A percentile compares a stretch with the other conserved stretches of the same genome.
Evolutionary conservation across 2,888 invertebrate genomes (phyloP).

Genomic region (Neoscelio sp.): DNA sequence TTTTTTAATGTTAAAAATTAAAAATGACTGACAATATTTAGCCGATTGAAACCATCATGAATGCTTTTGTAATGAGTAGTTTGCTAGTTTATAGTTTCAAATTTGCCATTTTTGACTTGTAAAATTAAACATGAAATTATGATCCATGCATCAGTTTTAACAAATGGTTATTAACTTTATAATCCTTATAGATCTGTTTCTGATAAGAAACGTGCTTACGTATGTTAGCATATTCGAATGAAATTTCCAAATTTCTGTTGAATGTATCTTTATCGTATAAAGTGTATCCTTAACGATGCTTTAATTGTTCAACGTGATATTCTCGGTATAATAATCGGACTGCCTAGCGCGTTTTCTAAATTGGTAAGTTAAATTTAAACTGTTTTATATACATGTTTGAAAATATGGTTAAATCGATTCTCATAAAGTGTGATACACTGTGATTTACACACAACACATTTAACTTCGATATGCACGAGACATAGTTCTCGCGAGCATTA

Average conservation of each 20-base stretch:
- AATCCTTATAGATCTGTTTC: no score
- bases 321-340: conserved; percentile 43
- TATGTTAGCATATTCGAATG: conserved; percentile 20
- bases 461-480: conserved; percentile 27
- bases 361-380: conserved; percentile 58
- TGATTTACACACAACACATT: conserved; percentile 44
- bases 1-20: no score
- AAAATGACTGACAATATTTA: no score
- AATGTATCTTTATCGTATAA: neutral
- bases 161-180: no score
- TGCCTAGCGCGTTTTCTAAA: conserved; percentile 35
- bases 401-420: conserved; percentile 38
- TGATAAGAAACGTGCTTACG: neutral
- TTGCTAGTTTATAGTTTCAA: no score
- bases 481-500: neutral
- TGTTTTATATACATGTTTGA: conserved; percentile 43
- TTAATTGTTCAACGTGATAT: conserved; percentile 42
- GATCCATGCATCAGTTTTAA: no score
- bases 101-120: no score
- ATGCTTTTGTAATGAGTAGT: no score
- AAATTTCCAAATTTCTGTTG: conserved; percentile 28
- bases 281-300: conserved; percentile 36
- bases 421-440: conserved; percentile 37
- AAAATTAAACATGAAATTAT: no score
- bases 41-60: no score